Conservation (phyloP, 2,113 vertebrate genomes). For the Scatophagus argus region DNA sequence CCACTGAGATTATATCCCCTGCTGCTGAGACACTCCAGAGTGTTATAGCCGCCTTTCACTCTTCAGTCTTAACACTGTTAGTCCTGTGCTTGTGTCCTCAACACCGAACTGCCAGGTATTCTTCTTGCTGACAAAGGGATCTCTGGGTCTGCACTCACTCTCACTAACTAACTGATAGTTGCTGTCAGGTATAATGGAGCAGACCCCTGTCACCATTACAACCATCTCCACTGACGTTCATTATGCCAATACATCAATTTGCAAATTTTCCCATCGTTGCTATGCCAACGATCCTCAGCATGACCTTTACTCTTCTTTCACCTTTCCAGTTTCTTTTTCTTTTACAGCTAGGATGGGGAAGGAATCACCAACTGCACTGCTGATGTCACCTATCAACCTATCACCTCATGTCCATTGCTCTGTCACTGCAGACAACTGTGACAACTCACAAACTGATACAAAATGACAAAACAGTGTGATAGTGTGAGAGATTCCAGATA, state of each 20-base stretch:
- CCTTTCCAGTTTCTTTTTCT: conserved; percentile 17
- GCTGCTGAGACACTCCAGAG: conserved; percentile 8
- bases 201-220: conserved; percentile 49
- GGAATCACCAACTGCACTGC: conserved; percentile 24
- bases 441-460: conserved; percentile 3
- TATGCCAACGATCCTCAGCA: conserved; percentile 45
- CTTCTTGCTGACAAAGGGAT: conserved; percentile 51
- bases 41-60: conserved; percentile 29
- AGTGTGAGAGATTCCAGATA: background rate
- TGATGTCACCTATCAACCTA: conserved; percentile 17
- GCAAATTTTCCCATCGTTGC: conserved; percentile 34
- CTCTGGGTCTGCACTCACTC: conserved; percentile 18
- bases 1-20: background rate
- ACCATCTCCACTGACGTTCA: conserved; percentile 51
- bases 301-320: background rate
- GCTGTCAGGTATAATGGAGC: conserved; percentile 58
- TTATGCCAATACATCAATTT: conserved; percentile 35
- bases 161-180: conserved; percentile 55
- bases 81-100: conserved; percentile 31
- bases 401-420: background rate
- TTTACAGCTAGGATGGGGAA: conserved; percentile 3
- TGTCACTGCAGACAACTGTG: background rate
- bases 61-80: conserved; percentile 23
- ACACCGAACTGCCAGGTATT: conserved; percentile 45
- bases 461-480: background rate